Evolutionary conservation across 2,113 vertebrate species (phyloP), one percentile per base, ranked within the genome.

Genomic region (Grallaria varia): DNA sequence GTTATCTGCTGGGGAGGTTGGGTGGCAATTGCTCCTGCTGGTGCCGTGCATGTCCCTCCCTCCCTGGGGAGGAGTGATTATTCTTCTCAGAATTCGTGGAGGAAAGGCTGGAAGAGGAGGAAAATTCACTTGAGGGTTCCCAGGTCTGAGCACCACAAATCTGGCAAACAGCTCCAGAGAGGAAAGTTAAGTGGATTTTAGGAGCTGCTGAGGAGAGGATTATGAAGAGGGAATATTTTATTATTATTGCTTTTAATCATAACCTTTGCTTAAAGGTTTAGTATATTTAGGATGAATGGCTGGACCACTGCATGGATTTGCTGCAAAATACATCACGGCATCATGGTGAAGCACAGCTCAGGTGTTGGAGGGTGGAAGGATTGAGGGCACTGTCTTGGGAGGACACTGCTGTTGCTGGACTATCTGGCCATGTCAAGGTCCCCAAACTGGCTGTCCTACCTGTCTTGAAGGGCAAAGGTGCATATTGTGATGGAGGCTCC

Each of bases 331-430:
- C 20, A 9, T 53, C 12, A 1, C 4, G 16, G 64, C 22, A 25
- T 24, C 4, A 0, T 1, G 12, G 2, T 12, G 23, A 47, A 58
- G 64, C 68, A 50, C 0, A 0, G 31, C 10, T 71, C 27, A 16
- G 37, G 44, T 21, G 79, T 62, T 50, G 50, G 19, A 17, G 44
- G 24, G 28, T 42, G 44, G 66, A 37, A 42, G n/a, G 72, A 15
- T 0, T 33, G 58, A 37, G 19, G 17, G 3, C 55, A 27, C 73
- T 13, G 1, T 23, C 31, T 28, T 47, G 52, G 22, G 60, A 52
- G 47, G 39, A 16, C 12, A 2, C 16, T 30, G 8, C 8, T 50
- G 53, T 40, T 33, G 10, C 59, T 77, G 87, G 15, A 23, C 4
- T 4, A 1, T 55, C 33, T 42, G 78, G 40, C 21, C 21, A 50